phyloP scores from a whole-genome alignment of 2,113 vertebrate species.

The Antechinus stuartii region DNA sequence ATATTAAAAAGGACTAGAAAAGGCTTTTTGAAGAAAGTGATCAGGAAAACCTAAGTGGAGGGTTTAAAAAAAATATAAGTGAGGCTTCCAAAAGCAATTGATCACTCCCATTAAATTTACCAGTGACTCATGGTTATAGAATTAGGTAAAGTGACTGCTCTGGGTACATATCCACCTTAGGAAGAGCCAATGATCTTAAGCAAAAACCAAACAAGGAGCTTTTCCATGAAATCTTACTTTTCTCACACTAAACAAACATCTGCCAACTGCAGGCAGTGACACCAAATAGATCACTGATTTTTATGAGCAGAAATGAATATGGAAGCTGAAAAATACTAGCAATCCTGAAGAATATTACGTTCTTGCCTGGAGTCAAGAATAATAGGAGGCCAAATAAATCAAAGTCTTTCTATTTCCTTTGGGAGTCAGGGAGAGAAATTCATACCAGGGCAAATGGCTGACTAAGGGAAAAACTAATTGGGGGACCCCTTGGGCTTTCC shows the following conservation, averaged over 20 bases:
- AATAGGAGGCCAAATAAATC: slow-evolving; percentile 33
- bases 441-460: neutral
- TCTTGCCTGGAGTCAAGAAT: slow-evolving; percentile 58
- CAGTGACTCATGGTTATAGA: slow-evolving; percentile 54
- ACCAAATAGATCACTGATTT: slow-evolving; percentile 48
- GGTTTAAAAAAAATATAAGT: slow-evolving; percentile 53
- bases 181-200: slow-evolving; percentile 39
- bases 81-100: slow-evolving; percentile 59
- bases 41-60: slow-evolving; percentile 56
- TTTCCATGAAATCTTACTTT: slow-evolving; percentile 58
- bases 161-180: slow-evolving; percentile 56
- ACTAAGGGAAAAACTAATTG: slow-evolving; percentile 20
- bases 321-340: slow-evolving; percentile 43
- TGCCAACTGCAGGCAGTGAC: slow-evolving; percentile 53
- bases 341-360: slow-evolving; percentile 28
- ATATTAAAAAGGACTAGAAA: neutral
- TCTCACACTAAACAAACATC: slow-evolving; percentile 54
- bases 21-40: neutral
- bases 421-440: slow-evolving; percentile 44
- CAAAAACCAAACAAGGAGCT: slow-evolving; percentile 14
- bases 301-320: slow-evolving; percentile 52
- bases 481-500: neutral
- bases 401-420: slow-evolving; percentile 43
- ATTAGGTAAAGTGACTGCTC: slow-evolving; percentile 8
- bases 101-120: slow-evolving; percentile 55